phyloP scores from a whole-genome alignment of 2,888 invertebrate species.

The Dynastes tityus region DNA sequence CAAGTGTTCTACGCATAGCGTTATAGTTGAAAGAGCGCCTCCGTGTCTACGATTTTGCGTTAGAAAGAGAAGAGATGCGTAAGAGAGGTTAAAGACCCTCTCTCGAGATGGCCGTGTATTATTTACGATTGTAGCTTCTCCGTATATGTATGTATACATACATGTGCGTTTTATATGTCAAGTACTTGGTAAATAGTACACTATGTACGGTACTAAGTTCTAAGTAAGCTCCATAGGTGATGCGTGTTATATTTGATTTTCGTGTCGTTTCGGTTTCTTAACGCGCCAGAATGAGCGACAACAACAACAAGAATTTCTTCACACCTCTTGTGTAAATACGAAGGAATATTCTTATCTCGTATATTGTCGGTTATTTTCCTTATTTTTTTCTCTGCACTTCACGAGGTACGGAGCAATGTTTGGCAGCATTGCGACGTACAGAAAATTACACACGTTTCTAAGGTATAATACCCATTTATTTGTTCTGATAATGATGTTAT shows the following conservation, averaged over 20 bases:
- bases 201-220: neutral
- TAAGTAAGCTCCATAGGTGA: neutral
- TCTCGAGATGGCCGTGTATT: conserved; percentile 32
- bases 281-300: neutral
- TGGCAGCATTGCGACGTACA: neutral
- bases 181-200: conserved; percentile 47
- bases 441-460: conserved; percentile 1
- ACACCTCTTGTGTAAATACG: conserved; percentile 37
- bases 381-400: conserved; percentile 7
- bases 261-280: conserved; percentile 22
- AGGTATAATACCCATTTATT: neutral
- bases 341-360: conserved; percentile 20
- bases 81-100: conserved; percentile 42
- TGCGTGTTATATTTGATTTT: conserved; percentile 37
- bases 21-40: neutral
- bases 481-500: conserved; percentile 29
- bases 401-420: neutral
- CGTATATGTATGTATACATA: neutral
- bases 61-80: conserved; percentile 15
- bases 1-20: conserved; percentile 15
- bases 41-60: neutral
- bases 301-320: conserved; percentile 36
- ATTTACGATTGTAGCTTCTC: conserved; percentile 27
- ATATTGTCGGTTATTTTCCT: conserved; percentile 29
- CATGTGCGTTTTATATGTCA: conserved; percentile 40